These are phyloP conservation scores for Penaeus monodon DNA, from an alignment of 2,888 invertebrate genomes.

Conservation along the genomic window DNA sequence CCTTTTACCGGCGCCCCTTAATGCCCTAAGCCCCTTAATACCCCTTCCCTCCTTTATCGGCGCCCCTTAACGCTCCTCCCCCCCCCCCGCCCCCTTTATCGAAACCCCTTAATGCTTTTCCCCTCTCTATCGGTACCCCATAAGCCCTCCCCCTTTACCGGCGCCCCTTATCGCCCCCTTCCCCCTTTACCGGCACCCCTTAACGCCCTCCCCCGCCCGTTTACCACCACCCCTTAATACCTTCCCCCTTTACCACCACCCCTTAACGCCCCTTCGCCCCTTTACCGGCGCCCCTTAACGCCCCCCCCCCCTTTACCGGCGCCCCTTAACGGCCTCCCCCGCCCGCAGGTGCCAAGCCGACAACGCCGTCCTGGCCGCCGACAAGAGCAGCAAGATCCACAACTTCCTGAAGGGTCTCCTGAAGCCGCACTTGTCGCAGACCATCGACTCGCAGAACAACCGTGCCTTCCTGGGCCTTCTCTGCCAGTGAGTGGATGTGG, in stretches of 20 bases:
- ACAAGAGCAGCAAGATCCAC: conserved; percentile 55
- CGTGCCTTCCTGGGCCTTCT: conserved; percentile 57
- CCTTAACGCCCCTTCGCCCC: too few relatives aligned
- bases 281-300: background rate
- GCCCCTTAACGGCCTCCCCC: background rate
- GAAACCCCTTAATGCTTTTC: too few relatives aligned
- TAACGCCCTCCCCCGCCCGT: background rate
- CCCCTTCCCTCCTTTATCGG: background rate
- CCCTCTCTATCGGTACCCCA: background rate
- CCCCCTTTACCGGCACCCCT: background rate
- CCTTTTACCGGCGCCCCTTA: background rate
- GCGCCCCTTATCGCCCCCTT: background rate
- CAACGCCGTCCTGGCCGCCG: conserved; percentile 59
- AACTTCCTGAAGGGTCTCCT: conserved; percentile 58
- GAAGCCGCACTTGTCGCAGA: conserved; percentile 55
- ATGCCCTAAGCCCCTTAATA: too few relatives aligned
- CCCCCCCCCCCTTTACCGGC: background rate
- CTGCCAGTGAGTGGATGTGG: conserved; percentile 57
- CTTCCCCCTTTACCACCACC: background rate
- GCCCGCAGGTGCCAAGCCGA: conserved; percentile 61
- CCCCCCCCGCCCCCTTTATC: background rate
- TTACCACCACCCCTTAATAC: background rate
- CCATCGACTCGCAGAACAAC: conserved; percentile 60
- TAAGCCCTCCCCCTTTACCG: background rate
- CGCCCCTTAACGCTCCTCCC: background rate